Evolutionary conservation across 37 sponge, comb jelly and placozoan genomes (phyloP), one percentile per base, ranked within the genome.

Genomic region (Amphimedon queenslandica): DNA sequence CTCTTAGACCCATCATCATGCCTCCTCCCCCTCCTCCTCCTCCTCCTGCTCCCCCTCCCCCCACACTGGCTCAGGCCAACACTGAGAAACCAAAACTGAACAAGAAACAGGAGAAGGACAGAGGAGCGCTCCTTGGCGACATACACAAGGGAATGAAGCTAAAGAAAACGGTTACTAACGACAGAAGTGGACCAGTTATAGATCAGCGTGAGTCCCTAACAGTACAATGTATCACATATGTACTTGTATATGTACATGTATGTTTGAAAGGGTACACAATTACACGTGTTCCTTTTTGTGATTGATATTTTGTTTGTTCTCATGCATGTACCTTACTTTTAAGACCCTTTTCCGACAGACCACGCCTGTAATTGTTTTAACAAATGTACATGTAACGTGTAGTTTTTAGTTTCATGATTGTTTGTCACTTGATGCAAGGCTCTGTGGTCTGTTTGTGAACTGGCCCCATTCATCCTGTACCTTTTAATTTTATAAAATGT

Each of bases 161-260:
- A 42, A 93, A 93, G 80, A 93, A 93, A 58, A 56, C 87, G 23
- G 82, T 74, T 4, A 93, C 94, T 33, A 84, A 84, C 67, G 94
- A 93, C 80, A 73, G 85, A 27, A 85, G 86, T 82, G 72, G 56
- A 23, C 94, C 94, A 0, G 18, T 65, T 0, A 60, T 93, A 40
- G 89, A 80, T 4, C 38, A 10, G 38, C 2, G 78, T 38, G 70
- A 4, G 51, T 27, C 13, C 21, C 4, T 34, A 70, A n/a, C 67
- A 4, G 30, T 61, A 32, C 30, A 5, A 61, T 61, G 55, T 16
- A 20, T 61, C 18, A 13, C 30, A n/a, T n/a, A n/a, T n/a, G n/a
- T n/a, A n/a, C n/a, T n/a, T n/a, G n/a, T n/a, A n/a, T n/a, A n/a
- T n/a, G 63, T 5, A 32, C 25, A 13, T 61, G 63, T 53, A 61